These are phyloP conservation scores for Crotophaga sulcirostris DNA, from an alignment of 2,113 vertebrate species.

Conservation along the genomic window DNA sequence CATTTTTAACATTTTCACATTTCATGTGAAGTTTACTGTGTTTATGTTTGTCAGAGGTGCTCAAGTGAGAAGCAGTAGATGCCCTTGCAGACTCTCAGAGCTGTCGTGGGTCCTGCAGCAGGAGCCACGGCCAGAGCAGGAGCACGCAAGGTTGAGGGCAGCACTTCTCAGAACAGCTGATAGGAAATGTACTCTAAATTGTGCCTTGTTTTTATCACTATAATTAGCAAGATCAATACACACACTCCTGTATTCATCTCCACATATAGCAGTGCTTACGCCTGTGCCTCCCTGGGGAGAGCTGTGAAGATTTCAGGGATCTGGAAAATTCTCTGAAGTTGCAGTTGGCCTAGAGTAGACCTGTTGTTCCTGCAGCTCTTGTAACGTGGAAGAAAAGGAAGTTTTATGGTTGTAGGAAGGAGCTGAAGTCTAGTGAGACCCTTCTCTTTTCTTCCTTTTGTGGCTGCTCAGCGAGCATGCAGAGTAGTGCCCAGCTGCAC, in stretches of 20 bases:
- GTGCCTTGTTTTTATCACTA: slow-evolving; percentile 5
- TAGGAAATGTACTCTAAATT: neutral
- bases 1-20: rapidly evolving
- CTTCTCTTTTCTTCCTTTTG: no score
- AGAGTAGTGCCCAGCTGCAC: rapidly evolving
- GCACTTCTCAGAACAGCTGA: neutral
- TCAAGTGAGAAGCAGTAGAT: neutral
- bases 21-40: rapidly evolving
- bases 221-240: slow-evolving; percentile 36
- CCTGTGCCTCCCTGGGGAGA: neutral
- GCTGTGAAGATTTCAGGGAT: neutral
- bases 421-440: no score
- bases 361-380: neutral
- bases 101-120: rapidly evolving
- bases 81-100: neutral
- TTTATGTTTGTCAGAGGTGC: neutral
- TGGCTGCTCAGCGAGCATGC: rapidly evolving
- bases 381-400: neutral
- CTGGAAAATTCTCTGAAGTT: neutral
- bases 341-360: neutral
- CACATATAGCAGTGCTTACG: neutral
- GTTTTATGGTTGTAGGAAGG: rapidly evolving
- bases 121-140: neutral
- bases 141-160: neutral
- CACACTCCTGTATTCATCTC: neutral